Conservation (phyloP, 1,140 invertebrate genomes). For the Maniola jurtina region DNA sequence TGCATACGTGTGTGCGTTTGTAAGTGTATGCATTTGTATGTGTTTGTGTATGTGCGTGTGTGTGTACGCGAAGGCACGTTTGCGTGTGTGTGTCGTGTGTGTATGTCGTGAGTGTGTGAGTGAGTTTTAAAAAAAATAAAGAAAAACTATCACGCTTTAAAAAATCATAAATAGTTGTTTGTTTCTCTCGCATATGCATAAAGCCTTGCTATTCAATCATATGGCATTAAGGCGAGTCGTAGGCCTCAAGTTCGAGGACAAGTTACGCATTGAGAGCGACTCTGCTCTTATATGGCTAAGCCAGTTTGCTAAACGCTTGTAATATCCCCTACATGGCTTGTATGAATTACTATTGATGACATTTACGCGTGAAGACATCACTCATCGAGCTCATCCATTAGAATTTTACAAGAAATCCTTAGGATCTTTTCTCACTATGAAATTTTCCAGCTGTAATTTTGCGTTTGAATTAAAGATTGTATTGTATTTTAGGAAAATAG, state of each 20-base stretch:
- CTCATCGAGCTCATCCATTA: slow-evolving; percentile 24
- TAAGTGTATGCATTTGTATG: too few species aligned
- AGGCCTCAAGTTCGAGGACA: slow-evolving; percentile 46
- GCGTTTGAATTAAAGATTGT: too few species aligned
- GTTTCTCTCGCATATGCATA: not conserved
- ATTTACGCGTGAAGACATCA: slow-evolving; percentile 26
- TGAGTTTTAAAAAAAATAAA: too few species aligned
- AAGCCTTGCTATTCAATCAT: not conserved
- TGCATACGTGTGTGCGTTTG: too few species aligned
- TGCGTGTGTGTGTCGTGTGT: too few species aligned
- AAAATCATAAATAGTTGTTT: not conserved
- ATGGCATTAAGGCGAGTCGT: slow-evolving; percentile 21
- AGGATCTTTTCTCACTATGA: too few species aligned
- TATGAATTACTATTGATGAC: slow-evolving; percentile 27
- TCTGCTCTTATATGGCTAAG: slow-evolving; percentile 31
- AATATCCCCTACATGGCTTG: slow-evolving; percentile 26
- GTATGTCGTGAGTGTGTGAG: too few species aligned
- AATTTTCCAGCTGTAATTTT: too few species aligned
- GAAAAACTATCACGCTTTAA: too few species aligned
- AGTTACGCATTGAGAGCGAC: slow-evolving; percentile 28
- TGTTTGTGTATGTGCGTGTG: too few species aligned
- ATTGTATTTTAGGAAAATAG: too few species aligned
- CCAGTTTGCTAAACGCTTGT: slow-evolving; percentile 24
- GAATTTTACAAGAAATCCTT: not conserved
- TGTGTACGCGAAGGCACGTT: too few species aligned